Conservation (phyloP, 2,888 invertebrate genomes). For the Pseudococcus jackbeardsleyi region DNA sequence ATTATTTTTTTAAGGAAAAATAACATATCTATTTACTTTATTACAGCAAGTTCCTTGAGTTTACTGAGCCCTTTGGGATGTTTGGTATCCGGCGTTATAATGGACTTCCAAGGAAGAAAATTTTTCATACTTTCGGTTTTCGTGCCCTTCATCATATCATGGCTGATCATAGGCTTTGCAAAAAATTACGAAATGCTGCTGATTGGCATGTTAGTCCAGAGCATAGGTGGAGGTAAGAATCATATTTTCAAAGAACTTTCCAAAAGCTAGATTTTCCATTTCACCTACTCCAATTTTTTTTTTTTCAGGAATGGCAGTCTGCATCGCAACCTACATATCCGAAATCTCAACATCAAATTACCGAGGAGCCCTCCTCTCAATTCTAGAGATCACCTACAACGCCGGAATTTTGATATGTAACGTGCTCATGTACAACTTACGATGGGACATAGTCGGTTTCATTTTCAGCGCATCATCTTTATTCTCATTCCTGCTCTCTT, state of each 20-base stretch:
- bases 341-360: slow-evolving; percentile 48
- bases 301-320: slow-evolving; percentile 48
- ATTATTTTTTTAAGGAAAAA: neutral
- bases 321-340: slow-evolving; percentile 54
- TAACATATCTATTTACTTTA: too few relatives aligned
- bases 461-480: slow-evolving; percentile 18
- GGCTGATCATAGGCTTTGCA: slow-evolving; percentile 50
- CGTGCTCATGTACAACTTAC: slow-evolving; percentile 52
- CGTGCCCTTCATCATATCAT: slow-evolving; percentile 49
- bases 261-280: neutral
- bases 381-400: slow-evolving; percentile 29
- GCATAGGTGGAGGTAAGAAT: slow-evolving; percentile 51
- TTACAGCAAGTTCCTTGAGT: slow-evolving; percentile 43
- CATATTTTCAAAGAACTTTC: neutral
- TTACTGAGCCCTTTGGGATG: slow-evolving; percentile 56
- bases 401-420: slow-evolving; percentile 52
- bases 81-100: slow-evolving; percentile 33
- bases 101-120: slow-evolving; percentile 54
- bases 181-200: slow-evolving; percentile 21
- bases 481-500: neutral
- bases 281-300: neutral
- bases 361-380: slow-evolving; percentile 54
- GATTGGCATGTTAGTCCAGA: slow-evolving; percentile 55
- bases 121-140: slow-evolving; percentile 33
- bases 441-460: slow-evolving; percentile 37